A percentile compares a stretch with the other conserved stretches of the same genome.
These are phyloP conservation scores for Lasioglossum marginatum DNA, from an alignment of 2,888 invertebrate species.

Conservation along the genomic window DNA sequence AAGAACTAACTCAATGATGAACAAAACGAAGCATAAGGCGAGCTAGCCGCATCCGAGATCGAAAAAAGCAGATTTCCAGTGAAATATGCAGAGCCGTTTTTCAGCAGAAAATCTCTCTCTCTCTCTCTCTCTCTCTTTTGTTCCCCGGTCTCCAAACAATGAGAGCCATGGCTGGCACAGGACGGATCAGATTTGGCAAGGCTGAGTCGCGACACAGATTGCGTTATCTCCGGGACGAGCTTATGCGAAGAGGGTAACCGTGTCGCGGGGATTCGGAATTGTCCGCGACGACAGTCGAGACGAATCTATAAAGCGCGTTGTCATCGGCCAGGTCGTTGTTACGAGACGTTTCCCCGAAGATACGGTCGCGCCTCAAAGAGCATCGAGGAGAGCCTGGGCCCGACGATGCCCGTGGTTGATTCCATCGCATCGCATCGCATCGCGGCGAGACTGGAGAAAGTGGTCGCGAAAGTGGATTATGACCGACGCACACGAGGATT, in stretches of 20 bases:
- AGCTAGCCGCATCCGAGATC: not conserved
- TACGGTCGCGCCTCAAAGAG: not conserved
- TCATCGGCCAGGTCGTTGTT: slow-evolving; percentile 20
- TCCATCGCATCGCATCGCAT: slow-evolving; percentile 8
- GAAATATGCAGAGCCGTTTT: not conserved
- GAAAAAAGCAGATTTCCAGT: not conserved
- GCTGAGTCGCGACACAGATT: slow-evolving; percentile 4
- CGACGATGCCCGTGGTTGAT: slow-evolving; percentile 32
- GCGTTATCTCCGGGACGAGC: slow-evolving; percentile 14
- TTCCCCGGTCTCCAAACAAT: not conserved
- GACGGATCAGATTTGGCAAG: not conserved
- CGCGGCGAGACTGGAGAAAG: slow-evolving; percentile 26
- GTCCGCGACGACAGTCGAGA: not conserved
- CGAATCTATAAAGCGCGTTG: slow-evolving; percentile 20
- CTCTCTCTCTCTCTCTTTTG: not conserved
- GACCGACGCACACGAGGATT: slow-evolving; percentile 56
- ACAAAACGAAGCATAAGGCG: not conserved
- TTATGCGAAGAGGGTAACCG: not conserved
- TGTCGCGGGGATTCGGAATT: slow-evolving; percentile 9
- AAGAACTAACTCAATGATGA: not conserved
- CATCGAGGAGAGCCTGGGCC: slow-evolving; percentile 3
- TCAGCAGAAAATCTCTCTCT: not conserved
- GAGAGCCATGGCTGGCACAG: not conserved
- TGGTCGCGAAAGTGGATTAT: slow-evolving; percentile 46
- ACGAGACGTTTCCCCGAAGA: slow-evolving; percentile 12